Conservation (phyloP, 2,888 invertebrate species). For the Lasiommata megera region DNA sequence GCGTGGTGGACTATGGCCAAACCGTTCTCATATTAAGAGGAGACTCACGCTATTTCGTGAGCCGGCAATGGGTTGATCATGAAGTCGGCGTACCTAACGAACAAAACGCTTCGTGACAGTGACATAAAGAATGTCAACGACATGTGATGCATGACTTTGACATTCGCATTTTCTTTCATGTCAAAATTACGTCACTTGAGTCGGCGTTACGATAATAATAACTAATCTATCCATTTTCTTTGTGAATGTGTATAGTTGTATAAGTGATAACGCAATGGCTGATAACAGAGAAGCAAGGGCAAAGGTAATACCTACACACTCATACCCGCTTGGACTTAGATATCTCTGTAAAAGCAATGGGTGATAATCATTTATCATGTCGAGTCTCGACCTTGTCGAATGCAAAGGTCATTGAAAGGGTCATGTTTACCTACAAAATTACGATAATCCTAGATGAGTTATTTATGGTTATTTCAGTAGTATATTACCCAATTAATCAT, state of each 20-base stretch:
- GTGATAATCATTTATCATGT: constrained; percentile 36
- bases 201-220: constrained; percentile 12
- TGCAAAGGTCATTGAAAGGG: constrained; percentile 54
- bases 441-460: not conserved
- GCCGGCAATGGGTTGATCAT: no score
- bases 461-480: no score
- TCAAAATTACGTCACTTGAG: not conserved
- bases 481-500: no score
- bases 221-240: constrained; percentile 8
- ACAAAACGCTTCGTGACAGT: not conserved
- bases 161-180: not conserved
- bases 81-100: no score
- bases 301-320: constrained; percentile 63
- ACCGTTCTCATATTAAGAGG: no score
- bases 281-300: constrained; percentile 59
- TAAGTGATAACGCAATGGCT: constrained; percentile 54
- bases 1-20: no score
- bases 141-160: not conserved
- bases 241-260: constrained; percentile 29
- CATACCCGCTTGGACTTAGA: constrained; percentile 37
- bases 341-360: constrained; percentile 28
- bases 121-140: not conserved
- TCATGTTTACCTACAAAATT: not conserved
- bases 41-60: no score
- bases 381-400: constrained; percentile 51